A percentile compares a stretch with the other conserved stretches of the same genome.
Conservation (phyloP, 2,113 vertebrate genomes). For the Ariopsis seemanni region DNA sequence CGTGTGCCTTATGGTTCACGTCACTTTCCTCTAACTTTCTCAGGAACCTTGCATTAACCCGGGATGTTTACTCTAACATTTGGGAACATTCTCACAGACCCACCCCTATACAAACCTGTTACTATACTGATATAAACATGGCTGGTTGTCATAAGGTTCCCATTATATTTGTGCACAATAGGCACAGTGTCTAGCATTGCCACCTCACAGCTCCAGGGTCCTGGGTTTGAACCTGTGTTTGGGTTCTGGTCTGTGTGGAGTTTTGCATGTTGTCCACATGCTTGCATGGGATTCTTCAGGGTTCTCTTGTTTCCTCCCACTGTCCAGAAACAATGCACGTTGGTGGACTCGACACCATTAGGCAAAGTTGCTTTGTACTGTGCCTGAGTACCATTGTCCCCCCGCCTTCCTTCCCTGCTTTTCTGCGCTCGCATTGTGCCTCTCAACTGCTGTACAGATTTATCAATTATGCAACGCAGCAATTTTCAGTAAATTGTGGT, state of each 20-base stretch:
- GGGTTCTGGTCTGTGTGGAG: not conserved
- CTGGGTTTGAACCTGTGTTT: not conserved
- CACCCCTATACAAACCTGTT: not conserved
- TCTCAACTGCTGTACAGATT: too few relatives aligned
- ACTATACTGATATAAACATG: constrained; percentile 10
- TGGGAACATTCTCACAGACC: not conserved
- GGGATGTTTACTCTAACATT: not conserved
- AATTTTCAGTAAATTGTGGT: too few relatives aligned
- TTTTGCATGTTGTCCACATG: not conserved
- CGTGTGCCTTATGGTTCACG: not conserved
- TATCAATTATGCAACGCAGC: too few relatives aligned
- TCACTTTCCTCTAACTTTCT: not conserved
- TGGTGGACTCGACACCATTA: not conserved
- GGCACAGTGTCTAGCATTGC: not conserved
- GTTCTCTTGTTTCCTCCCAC: not conserved
- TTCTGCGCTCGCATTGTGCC: too few relatives aligned
- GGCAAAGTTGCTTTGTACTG: too few relatives aligned
- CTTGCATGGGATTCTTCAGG: not conserved
- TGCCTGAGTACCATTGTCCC: too few relatives aligned
- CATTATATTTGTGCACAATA: not conserved
- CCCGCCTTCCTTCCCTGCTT: too few relatives aligned
- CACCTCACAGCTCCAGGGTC: not conserved
- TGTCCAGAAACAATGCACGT: not conserved
- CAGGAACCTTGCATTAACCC: too few relatives aligned
- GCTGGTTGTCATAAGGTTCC: not conserved